These are phyloP conservation scores for Morpho achilles DNA, from an alignment of 2,888 invertebrate genomes.

Conservation along the genomic window DNA sequence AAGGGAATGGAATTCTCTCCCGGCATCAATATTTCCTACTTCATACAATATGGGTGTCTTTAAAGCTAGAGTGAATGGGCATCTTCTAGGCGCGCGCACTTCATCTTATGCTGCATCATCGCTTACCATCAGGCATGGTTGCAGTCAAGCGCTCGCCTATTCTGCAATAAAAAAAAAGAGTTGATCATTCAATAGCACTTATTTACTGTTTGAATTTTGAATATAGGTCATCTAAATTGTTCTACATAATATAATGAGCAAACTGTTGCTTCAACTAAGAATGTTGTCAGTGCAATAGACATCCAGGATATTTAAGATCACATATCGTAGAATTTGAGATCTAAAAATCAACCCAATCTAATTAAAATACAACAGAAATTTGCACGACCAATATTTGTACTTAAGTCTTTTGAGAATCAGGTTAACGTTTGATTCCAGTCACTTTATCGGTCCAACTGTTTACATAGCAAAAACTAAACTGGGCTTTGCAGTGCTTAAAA, in stretches of 20 bases:
- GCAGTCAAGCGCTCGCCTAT: too few relatives aligned
- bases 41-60: too few relatives aligned
- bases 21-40: too few relatives aligned
- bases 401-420: constrained; percentile 4
- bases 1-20: too few relatives aligned
- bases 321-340: neutral
- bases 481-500: constrained; percentile 28
- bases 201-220: too few relatives aligned
- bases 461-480: constrained; percentile 29
- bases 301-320: neutral
- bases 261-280: constrained; percentile 28
- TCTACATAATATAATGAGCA: constrained; percentile 19
- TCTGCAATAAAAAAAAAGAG: too few relatives aligned
- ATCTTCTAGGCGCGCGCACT: too few relatives aligned
- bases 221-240: constrained; percentile 1
- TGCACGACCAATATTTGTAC: neutral
- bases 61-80: too few relatives aligned
- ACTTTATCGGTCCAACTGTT: constrained; percentile 25
- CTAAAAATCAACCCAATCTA: neutral
- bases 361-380: neutral
- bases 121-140: too few relatives aligned
- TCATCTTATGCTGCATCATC: too few relatives aligned
- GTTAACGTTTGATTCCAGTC: constrained; percentile 14
- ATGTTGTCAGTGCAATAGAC: constrained; percentile 14
- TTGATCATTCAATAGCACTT: too few relatives aligned